A percentile compares a stretch with the other conserved stretches of the same genome.
Conservation (phyloP, 2,113 vertebrate genomes). For the Benthochromis sp. region DNA sequence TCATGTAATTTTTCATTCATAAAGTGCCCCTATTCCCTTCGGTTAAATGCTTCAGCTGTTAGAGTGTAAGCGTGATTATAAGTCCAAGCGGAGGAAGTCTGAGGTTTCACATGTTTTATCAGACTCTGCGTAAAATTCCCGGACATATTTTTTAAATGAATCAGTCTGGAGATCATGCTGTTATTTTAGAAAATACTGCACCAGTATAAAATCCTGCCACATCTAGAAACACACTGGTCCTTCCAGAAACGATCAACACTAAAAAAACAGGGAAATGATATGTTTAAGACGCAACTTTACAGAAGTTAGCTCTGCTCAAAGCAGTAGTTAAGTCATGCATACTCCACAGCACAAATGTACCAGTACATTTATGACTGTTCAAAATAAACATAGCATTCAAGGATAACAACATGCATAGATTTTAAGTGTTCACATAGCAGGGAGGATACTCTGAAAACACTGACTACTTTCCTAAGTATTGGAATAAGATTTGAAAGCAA, state of each 20-base stretch:
- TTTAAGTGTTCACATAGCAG: slow-evolving; percentile 54
- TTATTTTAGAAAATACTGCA: slow-evolving; percentile 23
- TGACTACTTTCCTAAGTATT: not conserved
- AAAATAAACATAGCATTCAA: slow-evolving; percentile 40
- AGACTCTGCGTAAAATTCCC: not conserved
- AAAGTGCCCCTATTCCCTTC: not conserved
- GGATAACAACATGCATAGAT: slow-evolving; percentile 73
- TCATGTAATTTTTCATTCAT: slow-evolving; percentile 2
- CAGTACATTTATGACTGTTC: slow-evolving; percentile 39
- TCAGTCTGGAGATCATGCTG: not conserved
- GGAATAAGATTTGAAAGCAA: not conserved
- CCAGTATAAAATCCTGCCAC: slow-evolving; percentile 19
- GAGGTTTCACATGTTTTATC: not conserved
- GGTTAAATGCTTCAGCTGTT: not conserved
- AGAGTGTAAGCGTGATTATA: not conserved
- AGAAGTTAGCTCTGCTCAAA: slow-evolving; percentile 36
- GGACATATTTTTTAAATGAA: not conserved
- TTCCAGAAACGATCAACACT: not conserved
- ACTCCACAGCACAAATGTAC: slow-evolving; percentile 58
- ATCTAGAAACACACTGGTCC: not conserved
- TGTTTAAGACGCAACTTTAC: slow-evolving; percentile 43
- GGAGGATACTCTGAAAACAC: slow-evolving; percentile 33
- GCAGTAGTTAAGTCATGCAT: slow-evolving; percentile 56
- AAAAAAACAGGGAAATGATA: slow-evolving; percentile 29
- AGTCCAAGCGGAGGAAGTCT: not conserved